Conservation (phyloP, 2,113 vertebrate genomes). For the Gymnocephalus cernua region DNA sequence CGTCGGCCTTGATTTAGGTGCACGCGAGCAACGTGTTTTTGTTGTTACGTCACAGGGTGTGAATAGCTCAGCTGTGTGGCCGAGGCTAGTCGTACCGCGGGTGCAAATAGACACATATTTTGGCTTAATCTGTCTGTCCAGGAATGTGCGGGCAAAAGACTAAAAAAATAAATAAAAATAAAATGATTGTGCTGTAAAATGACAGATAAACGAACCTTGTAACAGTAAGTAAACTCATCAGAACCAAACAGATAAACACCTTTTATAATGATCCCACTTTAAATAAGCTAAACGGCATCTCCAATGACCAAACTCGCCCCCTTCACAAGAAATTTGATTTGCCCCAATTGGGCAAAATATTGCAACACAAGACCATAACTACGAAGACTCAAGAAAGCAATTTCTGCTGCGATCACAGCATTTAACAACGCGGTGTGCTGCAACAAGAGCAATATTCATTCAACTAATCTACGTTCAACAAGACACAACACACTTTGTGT, state of each 20-base stretch:
- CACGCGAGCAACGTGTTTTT: too few species aligned
- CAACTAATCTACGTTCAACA: background rate
- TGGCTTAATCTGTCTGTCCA: too few species aligned
- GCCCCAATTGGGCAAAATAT: background rate
- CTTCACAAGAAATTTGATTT: background rate
- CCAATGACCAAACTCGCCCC: background rate
- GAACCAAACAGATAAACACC: background rate
- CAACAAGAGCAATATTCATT: background rate
- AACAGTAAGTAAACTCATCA: background rate
- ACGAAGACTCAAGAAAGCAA: background rate
- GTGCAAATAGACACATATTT: too few species aligned
- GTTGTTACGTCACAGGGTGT: too few species aligned
- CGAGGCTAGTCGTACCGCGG: too few species aligned
- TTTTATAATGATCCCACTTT: background rate
- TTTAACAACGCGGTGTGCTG: background rate
- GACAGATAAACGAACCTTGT: background rate
- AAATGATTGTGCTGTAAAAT: background rate
- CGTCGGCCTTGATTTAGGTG: too few species aligned
- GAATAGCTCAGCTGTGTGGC: too few species aligned
- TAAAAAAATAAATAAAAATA: background rate
- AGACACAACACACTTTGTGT: constrained; percentile 17
- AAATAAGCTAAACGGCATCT: background rate
- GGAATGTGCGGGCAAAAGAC: background rate
- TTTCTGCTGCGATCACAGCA: background rate
- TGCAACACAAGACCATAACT: background rate